These are phyloP conservation scores for Crematogaster levior DNA, from an alignment of 2,888 invertebrate genomes.

Conservation along the genomic window DNA sequence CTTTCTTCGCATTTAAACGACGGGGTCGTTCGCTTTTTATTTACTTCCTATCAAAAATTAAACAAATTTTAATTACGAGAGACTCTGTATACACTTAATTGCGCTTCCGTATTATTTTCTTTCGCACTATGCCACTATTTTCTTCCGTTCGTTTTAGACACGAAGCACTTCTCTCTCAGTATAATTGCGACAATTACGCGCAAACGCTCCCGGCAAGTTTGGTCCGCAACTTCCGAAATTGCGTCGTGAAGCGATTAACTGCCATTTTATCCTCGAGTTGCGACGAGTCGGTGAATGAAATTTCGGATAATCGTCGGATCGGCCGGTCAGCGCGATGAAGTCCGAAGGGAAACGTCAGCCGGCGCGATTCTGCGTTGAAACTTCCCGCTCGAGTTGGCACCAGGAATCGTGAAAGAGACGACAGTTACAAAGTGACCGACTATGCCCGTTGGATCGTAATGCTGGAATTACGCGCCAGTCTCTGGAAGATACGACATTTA, in stretches of 20 bases:
- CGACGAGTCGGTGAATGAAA: conserved; percentile 44
- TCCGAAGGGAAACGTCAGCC: conserved; percentile 50
- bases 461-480: conserved; percentile 29
- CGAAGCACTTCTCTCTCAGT: not conserved
- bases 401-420: conserved; percentile 39
- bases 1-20: not conserved
- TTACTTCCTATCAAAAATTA: not conserved
- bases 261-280: conserved; percentile 45
- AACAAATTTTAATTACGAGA: not conserved
- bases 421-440: conserved; percentile 15
- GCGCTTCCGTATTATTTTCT: not conserved
- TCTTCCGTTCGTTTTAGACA: not conserved
- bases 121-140: not conserved
- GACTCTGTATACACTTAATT: not conserved
- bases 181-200: conserved; percentile 38
- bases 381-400: conserved; percentile 33
- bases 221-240: conserved; percentile 48
- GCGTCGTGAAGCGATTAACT: conserved; percentile 50
- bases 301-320: conserved; percentile 43
- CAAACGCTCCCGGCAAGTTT: conserved; percentile 51
- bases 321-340: conserved; percentile 41
- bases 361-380: conserved; percentile 42
- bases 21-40: not conserved
- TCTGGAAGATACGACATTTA: conserved; percentile 26
- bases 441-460: conserved; percentile 5